Base-by-base conservation (phyloP, 2,888 invertebrate genomes). In the Eupithecia subumbrata region DNA sequence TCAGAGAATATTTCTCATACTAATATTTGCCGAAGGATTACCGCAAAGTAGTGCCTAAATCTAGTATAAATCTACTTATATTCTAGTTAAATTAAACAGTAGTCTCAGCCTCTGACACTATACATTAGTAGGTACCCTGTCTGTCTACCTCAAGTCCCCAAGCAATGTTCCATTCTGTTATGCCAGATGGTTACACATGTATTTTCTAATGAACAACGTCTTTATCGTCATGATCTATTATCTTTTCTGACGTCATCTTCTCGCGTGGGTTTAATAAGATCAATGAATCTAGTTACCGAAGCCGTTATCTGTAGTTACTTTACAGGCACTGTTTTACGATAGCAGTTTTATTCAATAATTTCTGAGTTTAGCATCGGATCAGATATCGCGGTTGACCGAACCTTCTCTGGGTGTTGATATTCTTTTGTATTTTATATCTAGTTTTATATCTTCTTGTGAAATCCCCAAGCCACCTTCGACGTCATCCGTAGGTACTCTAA, bases 251-350 rank as follows among this genome's bases (percentile, higher is more conserved):
- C 40, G 18, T 69, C 48, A 18, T 34, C 18, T 18, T 56, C 37
- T 66, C 37, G 66, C 66, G 66, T 66, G 18, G 66, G 37, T 37
- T 37, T 66, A 66, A n/a, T n/a, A 37, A 37, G 66, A 37, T 37
- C n/a, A 66, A 64, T 18, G 64, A 64, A 34, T 64, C 34, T 63
- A 64, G 14, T 34, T 64, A 64, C 34, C 34, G 16, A 63, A 30
- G 66, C 66, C 37, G 5, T 30, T 37, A n/a, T 37, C 1, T 40
- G 40, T 40, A 66, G 18, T 66, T 22, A 22, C 52, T n/a, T 48
- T 56, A 22, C 22, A 56, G 52, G 22, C 18, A 7, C 48, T 18
- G 48, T 48, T 48, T n/a, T 48, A n/a, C 8, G 48, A 48, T 48
- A 48, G n/a, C 48, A 48, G 48, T n/a, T 48, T 16, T 9, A 48